Conservation (phyloP, 2,797 vertebrate species). For the Smutsia gigantea region DNA sequence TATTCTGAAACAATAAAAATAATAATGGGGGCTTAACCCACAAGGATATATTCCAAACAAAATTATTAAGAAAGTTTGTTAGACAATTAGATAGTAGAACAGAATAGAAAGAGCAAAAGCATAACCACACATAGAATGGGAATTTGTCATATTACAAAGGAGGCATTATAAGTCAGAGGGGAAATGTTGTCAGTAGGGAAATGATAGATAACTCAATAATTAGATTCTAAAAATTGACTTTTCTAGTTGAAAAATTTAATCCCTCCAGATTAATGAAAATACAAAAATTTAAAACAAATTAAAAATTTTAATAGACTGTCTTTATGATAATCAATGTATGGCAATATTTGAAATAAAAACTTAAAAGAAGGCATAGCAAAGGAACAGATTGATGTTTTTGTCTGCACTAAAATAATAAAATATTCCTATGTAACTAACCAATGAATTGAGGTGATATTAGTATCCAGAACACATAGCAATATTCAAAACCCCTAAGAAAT, state of each 20-base stretch:
- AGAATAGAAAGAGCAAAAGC: neutral
- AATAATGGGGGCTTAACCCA: neutral
- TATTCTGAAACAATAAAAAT: neutral
- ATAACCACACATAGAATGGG: neutral
- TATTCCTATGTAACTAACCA: neutral
- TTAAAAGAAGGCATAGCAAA: neutral
- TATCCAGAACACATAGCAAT: neutral
- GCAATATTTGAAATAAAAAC: neutral
- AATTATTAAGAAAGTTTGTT: neutral
- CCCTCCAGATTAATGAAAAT: neutral
- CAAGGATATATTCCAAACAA: neutral
- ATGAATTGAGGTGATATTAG: neutral
- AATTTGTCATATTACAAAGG: neutral
- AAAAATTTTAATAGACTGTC: neutral
- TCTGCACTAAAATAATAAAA: neutral
- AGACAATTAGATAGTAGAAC: neutral
- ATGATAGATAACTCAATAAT: neutral
- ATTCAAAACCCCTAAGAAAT: neutral
- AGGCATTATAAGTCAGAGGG: neutral
- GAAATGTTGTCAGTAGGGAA: neutral
- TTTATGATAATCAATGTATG: neutral
- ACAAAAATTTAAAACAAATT: neutral
- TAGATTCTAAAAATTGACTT: neutral
- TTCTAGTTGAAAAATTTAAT: neutral
- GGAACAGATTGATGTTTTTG: neutral